Percentiles rank a stretch among this genome's conserved stretches.
Conservation (phyloP, 2,797 vertebrate genomes). For the Malurus splendens region DNA sequence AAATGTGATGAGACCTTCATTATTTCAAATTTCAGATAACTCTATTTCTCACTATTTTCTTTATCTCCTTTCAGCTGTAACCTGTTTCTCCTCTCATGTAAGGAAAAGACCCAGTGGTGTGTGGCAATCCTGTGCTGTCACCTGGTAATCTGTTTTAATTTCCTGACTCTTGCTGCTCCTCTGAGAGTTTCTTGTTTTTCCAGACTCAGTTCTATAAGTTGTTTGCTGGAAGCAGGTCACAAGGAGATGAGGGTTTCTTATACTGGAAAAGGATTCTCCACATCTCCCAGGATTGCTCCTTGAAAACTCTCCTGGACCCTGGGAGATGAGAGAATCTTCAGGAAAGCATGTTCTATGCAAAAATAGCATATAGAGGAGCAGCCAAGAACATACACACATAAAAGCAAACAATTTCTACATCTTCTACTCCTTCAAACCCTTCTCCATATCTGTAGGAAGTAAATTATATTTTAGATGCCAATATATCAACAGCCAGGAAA, state of each 20-base stretch:
- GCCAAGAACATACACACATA: fast-evolving
- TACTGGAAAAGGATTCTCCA: background rate
- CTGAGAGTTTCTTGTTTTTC: background rate
- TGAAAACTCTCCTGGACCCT: background rate
- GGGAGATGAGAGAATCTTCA: background rate
- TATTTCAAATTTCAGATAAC: slow-evolving; percentile 10
- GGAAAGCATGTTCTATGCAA: background rate
- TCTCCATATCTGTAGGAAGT: background rate
- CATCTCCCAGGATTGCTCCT: background rate
- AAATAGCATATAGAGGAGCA: background rate
- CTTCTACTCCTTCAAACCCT: background rate
- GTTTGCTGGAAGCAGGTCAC: background rate
- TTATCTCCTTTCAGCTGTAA: background rate
- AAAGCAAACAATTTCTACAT: background rate
- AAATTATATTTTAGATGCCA: background rate
- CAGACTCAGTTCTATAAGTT: background rate
- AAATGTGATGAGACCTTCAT: background rate
- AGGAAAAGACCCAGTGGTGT: background rate
- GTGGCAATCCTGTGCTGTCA: background rate
- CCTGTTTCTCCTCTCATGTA: background rate
- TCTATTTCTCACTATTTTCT: background rate
- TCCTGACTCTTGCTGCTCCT: background rate
- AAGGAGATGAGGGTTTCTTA: background rate
- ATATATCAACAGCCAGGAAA: background rate
- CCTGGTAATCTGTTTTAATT: background rate